A percentile compares a stretch with the other conserved stretches of the same genome.
Evolutionary conservation across 2,888 invertebrate genomes (phyloP).

Genomic region (Andrena chrysosceles): DNA sequence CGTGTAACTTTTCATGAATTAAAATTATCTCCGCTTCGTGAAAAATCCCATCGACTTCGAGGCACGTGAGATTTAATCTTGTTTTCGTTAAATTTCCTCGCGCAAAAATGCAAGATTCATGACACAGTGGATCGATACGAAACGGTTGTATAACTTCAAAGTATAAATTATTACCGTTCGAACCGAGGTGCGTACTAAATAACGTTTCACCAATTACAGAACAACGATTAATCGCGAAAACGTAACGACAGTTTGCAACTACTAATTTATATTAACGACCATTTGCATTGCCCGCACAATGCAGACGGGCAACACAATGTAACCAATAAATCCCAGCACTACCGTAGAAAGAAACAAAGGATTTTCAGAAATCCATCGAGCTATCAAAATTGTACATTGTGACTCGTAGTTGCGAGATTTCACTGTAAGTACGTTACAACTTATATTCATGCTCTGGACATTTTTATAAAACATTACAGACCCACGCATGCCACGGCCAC

Average conservation of each 20-base stretch:
- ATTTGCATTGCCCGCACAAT: neutral
- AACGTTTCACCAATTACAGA: conserved; percentile 12
- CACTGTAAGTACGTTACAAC: neutral
- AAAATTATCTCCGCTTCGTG: too few species aligned
- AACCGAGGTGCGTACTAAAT: neutral
- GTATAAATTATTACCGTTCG: neutral
- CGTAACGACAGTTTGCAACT: conserved; percentile 9
- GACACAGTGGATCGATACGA: neutral
- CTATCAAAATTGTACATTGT: neutral
- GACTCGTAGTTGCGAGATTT: neutral
- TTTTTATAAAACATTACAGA: neutral
- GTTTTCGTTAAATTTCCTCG: neutral
- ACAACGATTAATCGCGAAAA: conserved; percentile 15
- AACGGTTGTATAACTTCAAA: neutral
- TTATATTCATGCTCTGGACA: neutral
- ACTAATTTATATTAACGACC: conserved; percentile 14
- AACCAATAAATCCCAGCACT: neutral
- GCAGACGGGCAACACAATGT: neutral
- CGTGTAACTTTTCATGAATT: neutral
- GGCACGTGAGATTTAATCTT: neutral
- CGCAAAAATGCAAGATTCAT: neutral
- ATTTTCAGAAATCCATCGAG: neutral
- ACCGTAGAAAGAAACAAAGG: neutral
- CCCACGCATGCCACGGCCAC: neutral
- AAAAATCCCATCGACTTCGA: too few species aligned